Evolutionary conservation across 2,888 invertebrate species (phyloP), one percentile per base, ranked within the genome.

Genomic region (Acrocyrtus sp.): DNA sequence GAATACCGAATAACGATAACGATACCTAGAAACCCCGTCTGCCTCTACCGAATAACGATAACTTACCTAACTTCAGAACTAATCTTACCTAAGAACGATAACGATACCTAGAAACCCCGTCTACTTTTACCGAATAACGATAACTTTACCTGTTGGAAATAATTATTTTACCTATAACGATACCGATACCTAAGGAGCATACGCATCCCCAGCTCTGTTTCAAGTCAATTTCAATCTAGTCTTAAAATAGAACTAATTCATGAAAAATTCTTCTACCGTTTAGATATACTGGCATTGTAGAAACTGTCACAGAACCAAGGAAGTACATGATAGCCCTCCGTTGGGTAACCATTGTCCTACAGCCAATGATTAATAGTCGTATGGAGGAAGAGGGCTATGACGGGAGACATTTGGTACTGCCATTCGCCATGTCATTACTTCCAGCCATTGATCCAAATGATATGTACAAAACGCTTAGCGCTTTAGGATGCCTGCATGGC

Each of bases 261-360:
- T 48, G n/a, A 2, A 3, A 29, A n/a, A 5, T 29, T 17, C 29
- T 10, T 17, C n/a, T 26, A 34, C 29, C 21, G 26, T 65, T 50
- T 51, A 70, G 66, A 47, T 80, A 80, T 51, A 74, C 76, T 3
- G 72, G 66, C 8, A 79, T 81, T 63, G 80, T 96, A 83, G 93
- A 94, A 81, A 93, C 93, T 1, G 84, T 95, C 39, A 95, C 93
- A 0, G 96, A 97, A 84, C 96, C 96, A 0, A 94, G 96, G 83
- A 90, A 91, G 84, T 87, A 91, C 15, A 91, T 91, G 0, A 90
- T 91, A 1, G 88, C 91, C 0, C 88, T 93, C 88, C 87, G 88
- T 66, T 90, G 90, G 57, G 88, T 91, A 29, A 88, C 89, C 0
- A 88, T 91, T 0, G 89, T 92, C 5, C 90, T 91, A 0, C 86